Conservation (phyloP, 2,113 vertebrate species). For the Chaenocephalus aceratus region DNA sequence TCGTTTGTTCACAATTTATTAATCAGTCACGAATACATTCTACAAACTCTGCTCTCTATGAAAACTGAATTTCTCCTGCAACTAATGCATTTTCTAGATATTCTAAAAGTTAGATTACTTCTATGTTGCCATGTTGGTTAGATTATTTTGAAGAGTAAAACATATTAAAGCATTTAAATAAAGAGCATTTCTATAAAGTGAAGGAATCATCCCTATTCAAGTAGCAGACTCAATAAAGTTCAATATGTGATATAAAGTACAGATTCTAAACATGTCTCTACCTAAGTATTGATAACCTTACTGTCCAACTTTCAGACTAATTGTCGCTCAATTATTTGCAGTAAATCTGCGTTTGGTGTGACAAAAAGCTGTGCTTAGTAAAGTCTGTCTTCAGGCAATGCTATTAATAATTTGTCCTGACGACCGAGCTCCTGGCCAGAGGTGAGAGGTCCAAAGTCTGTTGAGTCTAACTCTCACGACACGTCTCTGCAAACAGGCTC, state of each 20-base stretch:
- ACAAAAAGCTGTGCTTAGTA: conserved; percentile 31
- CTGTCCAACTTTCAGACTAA: background rate
- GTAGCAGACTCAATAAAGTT: background rate
- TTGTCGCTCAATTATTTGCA: conserved; percentile 2
- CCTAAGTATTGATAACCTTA: background rate
- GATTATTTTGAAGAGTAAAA: background rate
- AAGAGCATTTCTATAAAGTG: background rate
- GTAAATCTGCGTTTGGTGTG: conserved; percentile 31
- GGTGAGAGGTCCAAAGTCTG: conserved; percentile 42
- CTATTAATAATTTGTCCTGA: conserved; percentile 49
- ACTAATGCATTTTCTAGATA: background rate
- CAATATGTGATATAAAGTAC: background rate
- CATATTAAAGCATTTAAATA: background rate
- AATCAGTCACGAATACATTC: background rate
- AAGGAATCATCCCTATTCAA: background rate
- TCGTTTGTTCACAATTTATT: conserved; percentile 3
- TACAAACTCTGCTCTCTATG: background rate
- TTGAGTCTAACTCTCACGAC: conserved; percentile 25
- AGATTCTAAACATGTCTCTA: background rate
- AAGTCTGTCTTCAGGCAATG: conserved; percentile 15
- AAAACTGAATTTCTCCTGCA: background rate
- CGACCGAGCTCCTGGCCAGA: conserved; percentile 11
- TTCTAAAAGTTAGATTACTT: background rate
- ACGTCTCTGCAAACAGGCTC: background rate
- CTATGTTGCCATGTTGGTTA: background rate